Percentiles rank a stretch among this genome's conserved stretches.
Evolutionary conservation across 2,888 invertebrate genomes (phyloP).

Genomic region (Hymenopus coronatus): DNA sequence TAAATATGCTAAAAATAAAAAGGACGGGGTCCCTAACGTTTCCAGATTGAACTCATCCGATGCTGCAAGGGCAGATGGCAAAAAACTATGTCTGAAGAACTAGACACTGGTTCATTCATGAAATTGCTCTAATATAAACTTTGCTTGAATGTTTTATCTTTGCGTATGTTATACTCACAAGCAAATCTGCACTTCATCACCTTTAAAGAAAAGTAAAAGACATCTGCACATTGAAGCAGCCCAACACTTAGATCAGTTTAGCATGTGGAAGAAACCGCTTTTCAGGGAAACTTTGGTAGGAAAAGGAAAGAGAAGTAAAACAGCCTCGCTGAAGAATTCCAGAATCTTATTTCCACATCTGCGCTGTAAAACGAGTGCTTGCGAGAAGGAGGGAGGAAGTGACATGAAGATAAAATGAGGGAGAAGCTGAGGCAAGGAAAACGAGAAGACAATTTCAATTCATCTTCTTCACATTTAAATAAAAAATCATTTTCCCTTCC

Average conservation of each 20-base stretch:
- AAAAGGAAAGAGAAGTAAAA: neutral
- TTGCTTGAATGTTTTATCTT: too few species aligned
- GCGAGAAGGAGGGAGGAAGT: neutral
- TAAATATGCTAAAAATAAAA: too few species aligned
- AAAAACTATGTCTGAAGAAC: too few species aligned
- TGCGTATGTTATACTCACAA: too few species aligned
- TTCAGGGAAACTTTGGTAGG: neutral
- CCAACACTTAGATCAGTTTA: neutral
- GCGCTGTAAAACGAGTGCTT: neutral
- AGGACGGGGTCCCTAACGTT: too few species aligned
- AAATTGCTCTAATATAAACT: too few species aligned
- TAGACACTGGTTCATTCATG: too few species aligned
- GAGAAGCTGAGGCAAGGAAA: constrained; percentile 14
- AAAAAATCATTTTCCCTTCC: constrained; percentile 17
- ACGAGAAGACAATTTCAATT: constrained; percentile 26
- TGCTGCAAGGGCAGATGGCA: too few species aligned
- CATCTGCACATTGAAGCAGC: neutral
- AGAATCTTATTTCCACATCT: constrained; percentile 12
- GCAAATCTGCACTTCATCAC: too few species aligned
- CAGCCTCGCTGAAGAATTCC: neutral
- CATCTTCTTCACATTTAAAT: constrained; percentile 28
- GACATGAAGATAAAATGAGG: neutral
- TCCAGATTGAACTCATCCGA: too few species aligned
- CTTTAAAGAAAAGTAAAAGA: neutral
- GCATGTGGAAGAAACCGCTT: neutral